Base-by-base conservation (phyloP, 2,797 vertebrate genomes). In the Lacerta agilis region DNA sequence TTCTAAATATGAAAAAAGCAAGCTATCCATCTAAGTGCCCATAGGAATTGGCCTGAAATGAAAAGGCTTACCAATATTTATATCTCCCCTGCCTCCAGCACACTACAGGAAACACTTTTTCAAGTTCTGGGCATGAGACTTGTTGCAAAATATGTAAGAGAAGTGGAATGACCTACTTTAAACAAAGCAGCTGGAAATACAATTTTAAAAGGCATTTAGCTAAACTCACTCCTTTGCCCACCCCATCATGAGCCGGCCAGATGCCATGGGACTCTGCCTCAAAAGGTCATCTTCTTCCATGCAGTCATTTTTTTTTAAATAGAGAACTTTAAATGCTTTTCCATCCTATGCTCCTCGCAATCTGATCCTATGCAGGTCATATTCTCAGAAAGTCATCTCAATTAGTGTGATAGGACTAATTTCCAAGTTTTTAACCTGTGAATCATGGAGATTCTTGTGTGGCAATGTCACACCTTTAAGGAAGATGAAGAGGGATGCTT, bases 141-240 rank as follows among this genome's bases (percentile, higher is more conserved):
- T 77, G 36, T 61, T 15, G 77, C 0, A 1, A 92, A 88, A 82
- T 89, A 75, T 25, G 27, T 79, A 92, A 87, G 43, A 92, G 77
- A 25, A 86, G 1, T 75, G 88, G 92, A 81, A 84, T 89, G 95
- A 93, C 94, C 95, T 94, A 92, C 93, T 94, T 94, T 91, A 83
- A 58, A 76, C 36, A 10, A 77, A 91, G 80, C 78, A 85, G 82
- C 84, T 0, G 0, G 4, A 85, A 83, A 90, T 71, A 61, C 87
- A 38, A 5, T 58, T 61, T 89, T 86, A 88, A 91, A 88, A 86
- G 86, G 88, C 83, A 90, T 92, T 92, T 83, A 82, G 78, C 83
- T 89, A 78, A 4, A 86, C 61, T 43, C 20, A 72, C 8, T 75
- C 29, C 41, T 13, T 64, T 91, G 41, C 78, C 71, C 88, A 66